phyloP scores from a whole-genome alignment of 2,888 invertebrate genomes.

The Boloria selene region DNA sequence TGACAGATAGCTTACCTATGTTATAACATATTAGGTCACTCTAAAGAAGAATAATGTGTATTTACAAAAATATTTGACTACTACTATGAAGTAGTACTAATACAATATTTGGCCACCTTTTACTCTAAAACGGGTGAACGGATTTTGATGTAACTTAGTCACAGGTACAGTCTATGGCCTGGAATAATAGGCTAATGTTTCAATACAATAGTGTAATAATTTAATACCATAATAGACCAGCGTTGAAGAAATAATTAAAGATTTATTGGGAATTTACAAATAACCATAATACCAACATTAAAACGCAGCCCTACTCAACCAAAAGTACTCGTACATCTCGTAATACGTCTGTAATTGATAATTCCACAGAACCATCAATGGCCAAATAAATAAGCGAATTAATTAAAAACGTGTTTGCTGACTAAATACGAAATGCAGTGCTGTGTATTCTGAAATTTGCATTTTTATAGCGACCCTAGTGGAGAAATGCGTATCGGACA shows the following conservation, averaged over 20 bases:
- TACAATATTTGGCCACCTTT: too few relatives aligned
- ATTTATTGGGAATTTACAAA: neutral
- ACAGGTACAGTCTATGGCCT: too few relatives aligned
- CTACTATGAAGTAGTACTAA: too few relatives aligned
- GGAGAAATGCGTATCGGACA: conserved; percentile 48
- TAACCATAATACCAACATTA: neutral
- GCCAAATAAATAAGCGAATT: conserved; percentile 66
- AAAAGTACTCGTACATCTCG: conserved; percentile 20
- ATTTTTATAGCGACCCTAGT: conserved; percentile 49
- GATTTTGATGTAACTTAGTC: too few relatives aligned
- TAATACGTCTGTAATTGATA: conserved; percentile 39
- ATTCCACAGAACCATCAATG: conserved; percentile 43
- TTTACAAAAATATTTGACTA: too few relatives aligned
- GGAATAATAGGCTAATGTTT: too few relatives aligned
- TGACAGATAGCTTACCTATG: too few relatives aligned
- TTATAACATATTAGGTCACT: too few relatives aligned
- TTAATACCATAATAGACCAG: too few relatives aligned
- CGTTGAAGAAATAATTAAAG: neutral
- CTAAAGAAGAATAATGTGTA: too few relatives aligned
- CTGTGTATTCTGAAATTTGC: conserved; percentile 46
- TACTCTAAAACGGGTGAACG: too few relatives aligned
- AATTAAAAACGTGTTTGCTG: conserved; percentile 72
- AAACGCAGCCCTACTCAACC: conserved; percentile 33
- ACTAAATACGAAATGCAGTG: conserved; percentile 59
- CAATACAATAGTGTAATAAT: too few relatives aligned